These are phyloP conservation scores for Acleris holmiana DNA, from an alignment of 2,888 invertebrate species.

Conservation along the genomic window DNA sequence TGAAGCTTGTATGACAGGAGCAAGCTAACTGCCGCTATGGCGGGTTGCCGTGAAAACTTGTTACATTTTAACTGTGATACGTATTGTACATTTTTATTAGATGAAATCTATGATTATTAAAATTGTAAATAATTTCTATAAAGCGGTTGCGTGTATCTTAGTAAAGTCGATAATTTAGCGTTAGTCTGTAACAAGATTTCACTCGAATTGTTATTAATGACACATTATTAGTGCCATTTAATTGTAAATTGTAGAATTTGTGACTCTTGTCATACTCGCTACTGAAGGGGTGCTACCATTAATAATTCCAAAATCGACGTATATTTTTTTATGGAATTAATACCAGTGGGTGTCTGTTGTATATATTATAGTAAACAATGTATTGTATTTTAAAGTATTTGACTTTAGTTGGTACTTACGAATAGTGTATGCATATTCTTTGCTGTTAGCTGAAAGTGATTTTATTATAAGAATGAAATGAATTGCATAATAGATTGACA, in stretches of 20 bases:
- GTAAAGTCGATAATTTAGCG: slow-evolving; percentile 75
- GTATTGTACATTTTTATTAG: slow-evolving; percentile 80
- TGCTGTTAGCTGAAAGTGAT: slow-evolving; percentile 81
- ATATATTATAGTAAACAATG: slow-evolving; percentile 79
- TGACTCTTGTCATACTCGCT: slow-evolving; percentile 86
- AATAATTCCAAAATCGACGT: slow-evolving; percentile 83
- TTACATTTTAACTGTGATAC: slow-evolving; percentile 84
- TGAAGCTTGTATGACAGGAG: slow-evolving; percentile 85
- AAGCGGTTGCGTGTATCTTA: slow-evolving; percentile 72
- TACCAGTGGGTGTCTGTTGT: slow-evolving; percentile 83
- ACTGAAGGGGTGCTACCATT: slow-evolving; percentile 85
- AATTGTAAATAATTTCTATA: slow-evolving; percentile 78
- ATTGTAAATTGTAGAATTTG: slow-evolving; percentile 82
- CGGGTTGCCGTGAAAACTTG: slow-evolving; percentile 80
- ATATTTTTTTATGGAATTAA: slow-evolving; percentile 83
- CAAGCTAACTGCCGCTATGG: slow-evolving; percentile 78
- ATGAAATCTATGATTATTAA: slow-evolving; percentile 78
- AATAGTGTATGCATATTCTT: slow-evolving; percentile 81
- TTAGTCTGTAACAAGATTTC: slow-evolving; percentile 85
- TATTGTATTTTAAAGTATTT: slow-evolving; percentile 84
- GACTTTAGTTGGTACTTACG: slow-evolving; percentile 82
- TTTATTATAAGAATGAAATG: slow-evolving; percentile 79
- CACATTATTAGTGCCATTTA: slow-evolving; percentile 83
- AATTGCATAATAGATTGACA: slow-evolving; percentile 82
- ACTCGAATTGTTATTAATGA: slow-evolving; percentile 79